These are phyloP conservation scores for Himalopsyche phryganea DNA, from an alignment of 1,140 invertebrate genomes.

Conservation along the genomic window DNA sequence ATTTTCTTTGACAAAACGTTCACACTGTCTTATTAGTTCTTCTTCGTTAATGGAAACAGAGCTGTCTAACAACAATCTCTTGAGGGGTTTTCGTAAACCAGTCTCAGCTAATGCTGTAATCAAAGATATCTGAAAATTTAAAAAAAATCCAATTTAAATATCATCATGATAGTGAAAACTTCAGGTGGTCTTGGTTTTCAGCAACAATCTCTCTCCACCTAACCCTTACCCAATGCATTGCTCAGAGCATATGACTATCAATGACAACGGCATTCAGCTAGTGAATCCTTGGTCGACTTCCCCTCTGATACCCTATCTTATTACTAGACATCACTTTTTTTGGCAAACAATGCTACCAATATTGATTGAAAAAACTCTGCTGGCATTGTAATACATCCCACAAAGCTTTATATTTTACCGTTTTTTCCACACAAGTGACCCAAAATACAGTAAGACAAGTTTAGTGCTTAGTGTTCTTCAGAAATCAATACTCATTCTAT, in stretches of 20 bases:
- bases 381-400: no score
- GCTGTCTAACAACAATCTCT: slow-evolving; percentile 45
- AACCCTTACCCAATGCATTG: neutral
- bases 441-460: no score
- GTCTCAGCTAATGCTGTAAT: slow-evolving; percentile 52
- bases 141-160: no score
- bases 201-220: neutral
- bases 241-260: neutral
- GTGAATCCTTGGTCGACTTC: neutral
- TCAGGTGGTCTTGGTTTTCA: no score
- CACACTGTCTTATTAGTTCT: slow-evolving; percentile 48
- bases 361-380: no score
- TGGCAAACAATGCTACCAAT: no score
- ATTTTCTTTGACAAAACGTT: slow-evolving; percentile 49
- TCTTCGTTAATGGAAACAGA: slow-evolving; percentile 42
- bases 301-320: neutral
- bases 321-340: no score
- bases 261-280: neutral
- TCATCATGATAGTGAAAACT: no score
- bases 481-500: no score
- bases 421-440: no score
- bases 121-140: slow-evolving; percentile 40
- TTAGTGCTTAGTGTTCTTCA: no score
- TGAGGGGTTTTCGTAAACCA: slow-evolving; percentile 47
- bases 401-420: no score